Evolutionary conservation across 1,140 invertebrate species (phyloP).

Genomic region (Habropoda laboriosa): DNA sequence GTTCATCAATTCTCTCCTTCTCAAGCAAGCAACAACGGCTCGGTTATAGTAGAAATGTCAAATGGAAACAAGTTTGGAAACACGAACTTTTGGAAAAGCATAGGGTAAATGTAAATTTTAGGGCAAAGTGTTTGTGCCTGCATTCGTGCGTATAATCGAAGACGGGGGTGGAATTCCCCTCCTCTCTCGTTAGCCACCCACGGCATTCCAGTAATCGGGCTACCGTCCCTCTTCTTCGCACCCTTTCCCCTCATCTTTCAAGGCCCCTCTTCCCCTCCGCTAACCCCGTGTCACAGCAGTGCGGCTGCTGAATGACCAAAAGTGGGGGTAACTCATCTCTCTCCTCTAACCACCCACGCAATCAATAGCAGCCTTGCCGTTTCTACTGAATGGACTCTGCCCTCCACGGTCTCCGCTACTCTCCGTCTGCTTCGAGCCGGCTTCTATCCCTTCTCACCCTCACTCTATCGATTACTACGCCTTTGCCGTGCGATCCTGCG

Average conservation of each 20-base stretch:
- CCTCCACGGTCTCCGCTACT: conserved; percentile 67
- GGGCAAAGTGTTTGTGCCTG: conserved; percentile 22
- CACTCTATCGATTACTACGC: conserved; percentile 78
- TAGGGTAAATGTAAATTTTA: neutral
- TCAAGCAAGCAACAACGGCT: neutral
- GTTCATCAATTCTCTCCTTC: neutral
- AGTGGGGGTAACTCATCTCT: conserved; percentile 64
- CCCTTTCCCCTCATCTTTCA: conserved; percentile 25
- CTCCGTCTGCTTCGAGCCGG: conserved; percentile 66
- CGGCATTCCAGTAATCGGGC: conserved; percentile 41
- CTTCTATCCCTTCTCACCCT: conserved; percentile 51
- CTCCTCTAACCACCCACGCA: conserved; percentile 72
- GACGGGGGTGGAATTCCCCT: conserved; percentile 1
- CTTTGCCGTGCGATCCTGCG: conserved; percentile 35
- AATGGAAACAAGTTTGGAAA: neutral
- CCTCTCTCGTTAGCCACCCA: conserved; percentile 28
- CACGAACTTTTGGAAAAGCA: neutral
- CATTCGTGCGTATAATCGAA: conserved; percentile 23
- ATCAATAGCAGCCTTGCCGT: conserved; percentile 74
- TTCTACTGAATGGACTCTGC: conserved; percentile 79
- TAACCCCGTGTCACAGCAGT: conserved; percentile 41
- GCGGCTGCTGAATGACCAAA: conserved; percentile 51
- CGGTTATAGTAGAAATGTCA: too few relatives aligned
- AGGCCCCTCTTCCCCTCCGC: conserved; percentile 33
- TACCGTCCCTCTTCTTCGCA: neutral